These are phyloP conservation scores for Sepiola atlantica DNA, from an alignment of 2,888 invertebrate genomes.

Conservation along the genomic window DNA sequence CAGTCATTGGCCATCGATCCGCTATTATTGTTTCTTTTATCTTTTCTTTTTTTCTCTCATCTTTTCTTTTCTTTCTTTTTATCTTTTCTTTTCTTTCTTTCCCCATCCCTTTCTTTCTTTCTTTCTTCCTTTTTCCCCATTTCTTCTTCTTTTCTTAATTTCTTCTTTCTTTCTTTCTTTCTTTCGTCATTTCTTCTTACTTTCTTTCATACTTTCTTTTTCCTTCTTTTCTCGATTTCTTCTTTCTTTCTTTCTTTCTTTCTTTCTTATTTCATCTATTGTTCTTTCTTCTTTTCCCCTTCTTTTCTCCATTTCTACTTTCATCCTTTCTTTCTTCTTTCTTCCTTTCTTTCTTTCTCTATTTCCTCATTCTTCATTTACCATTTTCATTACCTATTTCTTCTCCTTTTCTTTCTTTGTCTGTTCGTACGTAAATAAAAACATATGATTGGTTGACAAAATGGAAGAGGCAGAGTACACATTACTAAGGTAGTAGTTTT, in stretches of 20 bases:
- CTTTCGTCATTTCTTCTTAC: background rate
- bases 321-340: background rate
- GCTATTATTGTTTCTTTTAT: background rate
- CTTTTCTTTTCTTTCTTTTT: background rate
- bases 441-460: too few species aligned
- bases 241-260: background rate
- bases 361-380: background rate
- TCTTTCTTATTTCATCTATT: background rate
- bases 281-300: background rate
- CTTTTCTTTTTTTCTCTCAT: background rate
- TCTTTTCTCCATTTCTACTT: background rate
- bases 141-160: background rate
- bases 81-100: background rate
- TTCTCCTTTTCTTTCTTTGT: background rate
- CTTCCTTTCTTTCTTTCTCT: background rate
- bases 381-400: background rate
- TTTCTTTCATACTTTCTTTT: background rate
- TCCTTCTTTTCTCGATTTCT: background rate
- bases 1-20: background rate
- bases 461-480: too few species aligned
- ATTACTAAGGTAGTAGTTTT: too few species aligned
- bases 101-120: background rate
- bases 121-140: too few species aligned
- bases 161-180: background rate
- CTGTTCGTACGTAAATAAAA: background rate